These are phyloP conservation scores for Electrona antarctica DNA, from an alignment of 2,113 vertebrate species.

Conservation along the genomic window DNA sequence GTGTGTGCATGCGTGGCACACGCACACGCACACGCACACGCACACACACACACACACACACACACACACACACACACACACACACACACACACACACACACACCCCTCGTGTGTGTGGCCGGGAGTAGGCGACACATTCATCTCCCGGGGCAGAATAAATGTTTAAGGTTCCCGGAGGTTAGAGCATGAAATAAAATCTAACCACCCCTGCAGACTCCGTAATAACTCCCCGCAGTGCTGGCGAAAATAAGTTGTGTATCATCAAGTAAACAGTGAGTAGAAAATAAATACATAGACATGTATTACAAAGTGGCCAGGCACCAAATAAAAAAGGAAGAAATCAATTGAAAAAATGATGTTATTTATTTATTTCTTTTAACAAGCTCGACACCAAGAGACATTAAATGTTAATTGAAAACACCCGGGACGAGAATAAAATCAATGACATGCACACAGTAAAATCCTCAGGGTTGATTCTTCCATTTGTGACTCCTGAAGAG, in stretches of 20 bases:
- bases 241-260: conserved; percentile 24
- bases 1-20: no score
- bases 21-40: neutral
- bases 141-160: conserved; percentile 66
- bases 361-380: no score
- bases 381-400: no score
- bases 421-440: no score
- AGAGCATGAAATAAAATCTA: conserved; percentile 62
- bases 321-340: no score
- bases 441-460: no score
- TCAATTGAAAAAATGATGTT: no score
- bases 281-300: conserved; percentile 23
- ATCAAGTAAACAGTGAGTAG: conserved; percentile 9
- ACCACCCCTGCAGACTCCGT: conserved; percentile 48
- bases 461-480: no score
- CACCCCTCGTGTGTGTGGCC: conserved; percentile 35
- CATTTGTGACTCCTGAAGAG: no score
- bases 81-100: neutral
- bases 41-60: neutral
- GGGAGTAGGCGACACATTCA: conserved; percentile 42
- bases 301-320: conserved; percentile 2
- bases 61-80: neutral
- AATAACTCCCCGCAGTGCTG: conserved; percentile 40
- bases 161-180: conserved; percentile 58
- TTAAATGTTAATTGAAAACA: no score